These are phyloP conservation scores for Apodemus sylvaticus DNA, from an alignment of 2,113 vertebrate genomes.

Conservation along the genomic window DNA sequence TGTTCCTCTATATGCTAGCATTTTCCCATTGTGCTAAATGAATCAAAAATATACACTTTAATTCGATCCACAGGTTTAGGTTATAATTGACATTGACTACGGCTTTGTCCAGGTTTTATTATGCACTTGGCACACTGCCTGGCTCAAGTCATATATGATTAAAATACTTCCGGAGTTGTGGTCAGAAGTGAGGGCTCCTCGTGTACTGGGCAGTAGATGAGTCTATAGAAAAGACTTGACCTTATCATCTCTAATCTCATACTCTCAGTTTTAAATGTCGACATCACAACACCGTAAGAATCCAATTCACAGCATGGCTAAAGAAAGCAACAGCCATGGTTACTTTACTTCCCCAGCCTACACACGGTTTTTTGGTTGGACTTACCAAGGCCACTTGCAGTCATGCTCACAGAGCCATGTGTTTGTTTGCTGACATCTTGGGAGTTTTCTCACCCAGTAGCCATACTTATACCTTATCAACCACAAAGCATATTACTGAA, in stretches of 20 bases:
- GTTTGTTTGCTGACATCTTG: conserved; percentile 30
- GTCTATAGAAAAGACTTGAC: not conserved
- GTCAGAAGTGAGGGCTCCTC: not conserved
- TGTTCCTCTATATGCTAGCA: not conserved
- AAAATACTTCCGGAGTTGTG: not conserved
- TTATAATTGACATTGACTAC: not conserved
- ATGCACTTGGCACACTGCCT: not conserved
- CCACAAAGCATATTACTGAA: conserved; percentile 48
- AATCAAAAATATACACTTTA: conserved; percentile 20
- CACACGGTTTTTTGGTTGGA: not conserved
- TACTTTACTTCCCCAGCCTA: not conserved
- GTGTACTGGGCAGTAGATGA: not conserved
- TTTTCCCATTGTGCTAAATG: conserved; percentile 28
- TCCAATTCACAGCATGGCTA: not conserved
- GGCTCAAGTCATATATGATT: not conserved
- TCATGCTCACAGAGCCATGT: not conserved
- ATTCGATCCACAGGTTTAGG: not conserved
- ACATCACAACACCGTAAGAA: not conserved
- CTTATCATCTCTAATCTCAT: not conserved
- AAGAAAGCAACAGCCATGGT: not conserved
- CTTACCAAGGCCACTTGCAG: not conserved
- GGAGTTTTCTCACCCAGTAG: conserved; percentile 61
- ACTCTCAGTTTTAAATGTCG: not conserved
- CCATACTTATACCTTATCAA: not conserved
- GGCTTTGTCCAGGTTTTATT: not conserved